These are phyloP conservation scores for Machaerirhynchus nigripectus DNA, from an alignment of 2,113 vertebrate species.

Conservation along the genomic window DNA sequence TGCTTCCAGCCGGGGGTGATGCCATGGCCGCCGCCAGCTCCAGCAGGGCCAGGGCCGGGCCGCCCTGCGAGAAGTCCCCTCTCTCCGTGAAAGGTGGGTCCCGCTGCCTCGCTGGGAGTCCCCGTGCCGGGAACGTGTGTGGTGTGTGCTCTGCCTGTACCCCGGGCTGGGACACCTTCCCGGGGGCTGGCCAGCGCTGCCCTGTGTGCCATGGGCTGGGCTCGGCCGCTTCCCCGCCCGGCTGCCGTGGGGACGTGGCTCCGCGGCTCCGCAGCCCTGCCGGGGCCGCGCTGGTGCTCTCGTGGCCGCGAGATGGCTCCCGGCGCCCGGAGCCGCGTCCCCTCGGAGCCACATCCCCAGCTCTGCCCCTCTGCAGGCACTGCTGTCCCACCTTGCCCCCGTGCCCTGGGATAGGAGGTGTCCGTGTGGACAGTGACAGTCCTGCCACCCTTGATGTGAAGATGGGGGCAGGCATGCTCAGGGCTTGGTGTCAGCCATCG, in stretches of 20 bases:
- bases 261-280: not conserved
- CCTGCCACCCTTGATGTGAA: not conserved
- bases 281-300: not conserved
- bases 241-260: not conserved
- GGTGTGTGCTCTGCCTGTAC: not conserved
- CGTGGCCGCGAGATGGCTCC: conserved; percentile 48
- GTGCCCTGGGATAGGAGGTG: not conserved
- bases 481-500: rapidly evolving
- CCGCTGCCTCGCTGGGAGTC: rapidly evolving
- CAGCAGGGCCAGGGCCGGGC: conserved; percentile 79
- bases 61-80: conserved; percentile 84
- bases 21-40: conserved; percentile 90
- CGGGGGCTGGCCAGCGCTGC: rapidly evolving
- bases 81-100: conserved; percentile 89
- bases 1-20: conserved; percentile 80
- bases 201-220: rapidly evolving
- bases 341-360: not conserved
- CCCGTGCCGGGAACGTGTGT: rapidly evolving
- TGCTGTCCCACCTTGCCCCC: rapidly evolving
- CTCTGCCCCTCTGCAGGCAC: not conserved
- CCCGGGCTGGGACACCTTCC: not conserved
- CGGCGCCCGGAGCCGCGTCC: not conserved
- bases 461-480: not conserved
- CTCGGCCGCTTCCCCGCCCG: rapidly evolving
- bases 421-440: not conserved